Evolutionary conservation across 2,113 vertebrate genomes (phyloP), one percentile per base, ranked within the genome.

Genomic region (Parus major): DNA sequence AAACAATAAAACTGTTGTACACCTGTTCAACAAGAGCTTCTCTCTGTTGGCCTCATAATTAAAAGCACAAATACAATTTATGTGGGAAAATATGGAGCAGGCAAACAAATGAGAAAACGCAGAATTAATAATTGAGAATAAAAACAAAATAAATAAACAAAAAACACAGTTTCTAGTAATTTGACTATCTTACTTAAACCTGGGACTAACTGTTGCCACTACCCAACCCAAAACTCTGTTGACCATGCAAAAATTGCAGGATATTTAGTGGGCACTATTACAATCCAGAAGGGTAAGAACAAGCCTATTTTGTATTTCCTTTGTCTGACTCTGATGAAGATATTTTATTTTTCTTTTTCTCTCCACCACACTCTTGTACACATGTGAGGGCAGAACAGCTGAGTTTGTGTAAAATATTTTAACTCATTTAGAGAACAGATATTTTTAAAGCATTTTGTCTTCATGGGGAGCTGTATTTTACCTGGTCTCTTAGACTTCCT

Each of bases 51-150:
- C n/a, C 16, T 53, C 28, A 33, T 50, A 73, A 47, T 57, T 80
- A 7, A 28, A 81, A 46, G 6, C 14, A 59, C 8, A 78, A 55
- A 22, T 19, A 10, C 4, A 70, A 16, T 86, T 44, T 22, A 12
- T 76, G 28, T 69, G 9, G 5, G 2, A 44, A 64, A 76, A 83
- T 50, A 57, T 7, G 6, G 1, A 1, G 7, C 19, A 81, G 66
- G 10, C 3, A 70, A 77, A 56, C 4, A 77, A 13, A 36, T 12
- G 6, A 84, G n/a, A 4, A 83, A 46, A 7, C 7, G 52, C 1
- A 66, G 10, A 53, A 55, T 9, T 27, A 53, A 27, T 7, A 36
- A 2, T 3, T 14, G 3, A 8, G 7, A 2, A 1, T 13, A 41
- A n/a, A n/a, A 16, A 41, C 25, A n/a, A 41, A 36, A 42, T 9